These are phyloP conservation scores for Hybognathus amarus DNA, from an alignment of 2,797 vertebrate genomes.

Conservation along the genomic window DNA sequence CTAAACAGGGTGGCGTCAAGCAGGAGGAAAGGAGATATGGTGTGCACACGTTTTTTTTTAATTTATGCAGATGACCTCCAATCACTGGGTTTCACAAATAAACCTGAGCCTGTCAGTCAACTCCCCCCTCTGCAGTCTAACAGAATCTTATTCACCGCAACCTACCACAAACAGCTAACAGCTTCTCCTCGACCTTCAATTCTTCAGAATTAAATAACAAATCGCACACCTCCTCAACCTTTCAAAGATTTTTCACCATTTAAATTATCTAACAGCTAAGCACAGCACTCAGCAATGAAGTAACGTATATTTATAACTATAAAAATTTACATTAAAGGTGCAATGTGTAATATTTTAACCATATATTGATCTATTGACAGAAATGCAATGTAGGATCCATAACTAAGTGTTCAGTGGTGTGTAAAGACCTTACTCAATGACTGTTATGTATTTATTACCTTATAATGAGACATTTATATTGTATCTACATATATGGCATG, in stretches of 20 bases:
- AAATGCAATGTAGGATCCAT: too few species aligned
- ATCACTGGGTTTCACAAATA: slow-evolving; percentile 52
- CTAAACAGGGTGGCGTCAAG: neutral
- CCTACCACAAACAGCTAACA: slow-evolving; percentile 4
- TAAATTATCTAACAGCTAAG: neutral
- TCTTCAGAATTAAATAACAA: slow-evolving; percentile 18
- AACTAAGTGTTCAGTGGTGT: too few species aligned
- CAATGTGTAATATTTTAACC: too few species aligned
- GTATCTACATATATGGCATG: too few species aligned
- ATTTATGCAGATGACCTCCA: slow-evolving; percentile 63
- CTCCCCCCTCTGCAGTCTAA: slow-evolving; percentile 50
- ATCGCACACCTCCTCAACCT: neutral
- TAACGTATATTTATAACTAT: neutral
- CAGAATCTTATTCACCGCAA: slow-evolving; percentile 28
- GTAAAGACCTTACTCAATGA: too few species aligned
- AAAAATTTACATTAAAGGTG: neutral
- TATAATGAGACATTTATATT: too few species aligned
- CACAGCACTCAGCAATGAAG: neutral
- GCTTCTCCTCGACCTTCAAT: slow-evolving; percentile 19
- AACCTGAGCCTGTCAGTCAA: slow-evolving; percentile 54
- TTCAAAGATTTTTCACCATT: neutral
- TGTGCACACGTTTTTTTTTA: slow-evolving; percentile 47
- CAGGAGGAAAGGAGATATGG: neutral
- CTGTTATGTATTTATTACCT: too few species aligned
- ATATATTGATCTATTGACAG: too few species aligned